These are phyloP conservation scores for Mus minutoides DNA, from an alignment of 2,797 vertebrate genomes.

Conservation along the genomic window DNA sequence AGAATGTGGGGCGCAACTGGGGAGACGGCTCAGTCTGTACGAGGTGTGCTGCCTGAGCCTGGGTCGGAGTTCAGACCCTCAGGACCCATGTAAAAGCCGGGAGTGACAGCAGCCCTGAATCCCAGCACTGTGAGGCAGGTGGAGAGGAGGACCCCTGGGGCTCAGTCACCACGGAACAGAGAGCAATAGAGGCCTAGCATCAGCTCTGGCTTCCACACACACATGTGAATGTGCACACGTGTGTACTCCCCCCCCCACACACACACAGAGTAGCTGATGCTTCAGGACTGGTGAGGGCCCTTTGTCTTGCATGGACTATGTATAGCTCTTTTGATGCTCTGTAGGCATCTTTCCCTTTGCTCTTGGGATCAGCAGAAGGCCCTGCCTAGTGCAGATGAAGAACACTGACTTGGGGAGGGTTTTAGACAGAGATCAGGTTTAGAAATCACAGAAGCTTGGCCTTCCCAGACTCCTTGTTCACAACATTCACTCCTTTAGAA, in stretches of 20 bases:
- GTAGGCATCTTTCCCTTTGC: slow-evolving; percentile 59
- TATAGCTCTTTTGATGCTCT: not conserved
- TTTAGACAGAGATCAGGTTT: slow-evolving; percentile 73
- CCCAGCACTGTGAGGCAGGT: not conserved
- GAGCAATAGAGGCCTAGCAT: not conserved
- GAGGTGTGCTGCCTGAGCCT: not conserved
- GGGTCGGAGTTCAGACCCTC: not conserved
- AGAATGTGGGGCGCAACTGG: not conserved
- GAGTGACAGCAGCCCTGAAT: too few species aligned
- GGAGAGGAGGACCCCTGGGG: not conserved
- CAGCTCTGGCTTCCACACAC: not conserved
- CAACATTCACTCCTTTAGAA: slow-evolving; percentile 20
- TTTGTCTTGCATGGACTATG: not conserved
- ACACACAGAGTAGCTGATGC: not conserved
- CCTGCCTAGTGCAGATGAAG: slow-evolving; percentile 35
- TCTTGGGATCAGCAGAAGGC: slow-evolving; percentile 34
- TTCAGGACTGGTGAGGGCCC: not conserved
- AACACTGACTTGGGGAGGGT: slow-evolving; percentile 34
- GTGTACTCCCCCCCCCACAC: not conserved
- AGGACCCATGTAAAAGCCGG: not conserved
- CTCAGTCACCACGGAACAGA: not conserved
- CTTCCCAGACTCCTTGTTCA: slow-evolving; percentile 32
- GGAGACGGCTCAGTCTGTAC: not conserved
- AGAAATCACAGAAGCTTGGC: slow-evolving; percentile 83
- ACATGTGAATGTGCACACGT: too few species aligned